A percentile compares a stretch with the other conserved stretches of the same genome.
Evolutionary conservation across 1,140 invertebrate genomes (phyloP).

Genomic region (Penaeus chinensis): DNA sequence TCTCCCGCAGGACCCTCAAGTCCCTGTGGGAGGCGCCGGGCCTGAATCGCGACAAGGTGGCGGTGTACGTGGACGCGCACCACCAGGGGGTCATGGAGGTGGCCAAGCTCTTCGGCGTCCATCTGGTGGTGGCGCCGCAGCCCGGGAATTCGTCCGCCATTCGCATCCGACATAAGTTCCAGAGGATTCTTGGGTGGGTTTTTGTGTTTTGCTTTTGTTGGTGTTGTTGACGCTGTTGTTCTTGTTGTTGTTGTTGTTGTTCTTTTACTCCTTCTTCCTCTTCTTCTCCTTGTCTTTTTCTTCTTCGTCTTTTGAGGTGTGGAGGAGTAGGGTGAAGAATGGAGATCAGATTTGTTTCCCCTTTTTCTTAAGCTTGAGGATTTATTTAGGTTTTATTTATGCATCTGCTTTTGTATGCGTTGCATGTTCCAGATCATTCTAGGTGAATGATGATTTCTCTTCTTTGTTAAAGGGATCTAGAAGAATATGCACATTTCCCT

Average conservation of each 20-base stretch:
- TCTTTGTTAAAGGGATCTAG: too few species aligned
- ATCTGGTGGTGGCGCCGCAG: slow-evolving; percentile 17
- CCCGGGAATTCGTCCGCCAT: slow-evolving; percentile 21
- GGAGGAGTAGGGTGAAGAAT: too few species aligned
- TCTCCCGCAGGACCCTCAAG: slow-evolving; percentile 54
- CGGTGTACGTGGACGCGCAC: slow-evolving; percentile 32
- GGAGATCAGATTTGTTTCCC: too few species aligned
- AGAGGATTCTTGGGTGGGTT: slow-evolving; percentile 54
- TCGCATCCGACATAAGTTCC: slow-evolving; percentile 53
- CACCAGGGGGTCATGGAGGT: slow-evolving; percentile 45
- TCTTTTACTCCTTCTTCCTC: not conserved
- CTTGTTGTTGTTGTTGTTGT: not conserved
- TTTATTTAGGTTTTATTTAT: too few species aligned
- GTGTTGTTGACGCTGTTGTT: not conserved
- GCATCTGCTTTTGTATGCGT: too few species aligned
- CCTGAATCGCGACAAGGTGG: slow-evolving; percentile 32
- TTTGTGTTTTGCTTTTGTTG: not conserved
- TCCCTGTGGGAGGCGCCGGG: slow-evolving; percentile 57
- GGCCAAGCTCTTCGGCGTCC: slow-evolving; percentile 54
- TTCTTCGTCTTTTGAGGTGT: too few species aligned
- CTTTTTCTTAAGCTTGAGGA: too few species aligned
- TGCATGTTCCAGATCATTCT: too few species aligned
- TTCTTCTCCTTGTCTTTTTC: too few species aligned
- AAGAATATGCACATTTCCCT: too few species aligned
- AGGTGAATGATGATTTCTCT: too few species aligned